Base-by-base conservation (phyloP, 2,888 invertebrate genomes). In the Tenthredo notha region DNA sequence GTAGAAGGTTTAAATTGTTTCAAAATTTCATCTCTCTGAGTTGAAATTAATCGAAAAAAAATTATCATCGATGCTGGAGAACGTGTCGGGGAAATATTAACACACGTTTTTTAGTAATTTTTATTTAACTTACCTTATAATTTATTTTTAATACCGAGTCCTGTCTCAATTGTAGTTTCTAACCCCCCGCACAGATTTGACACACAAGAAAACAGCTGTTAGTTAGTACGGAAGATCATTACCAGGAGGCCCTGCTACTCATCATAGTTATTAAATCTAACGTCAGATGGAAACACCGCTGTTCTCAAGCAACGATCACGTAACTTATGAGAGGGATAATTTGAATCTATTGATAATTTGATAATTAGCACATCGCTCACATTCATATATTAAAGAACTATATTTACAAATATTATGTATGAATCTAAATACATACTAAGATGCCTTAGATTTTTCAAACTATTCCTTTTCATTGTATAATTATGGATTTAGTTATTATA, bases 151-250 rank as follows among this genome's bases (percentile, higher is more conserved):
- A 78, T 74, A 43, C 15, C 84, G 58, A 25, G 58, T 40, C 84
- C 58, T 15, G 54, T 84, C 15, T 74, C 75, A 74, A 43, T 82
- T 83, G 40, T 84, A 86, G 86, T 75, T 87, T 88, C 88, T 91
- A 91, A 90, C 91, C 92, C 91, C 91, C 91, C 90, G 88, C 91
- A 87, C 88, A 86, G 90, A 88, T 90, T 91, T 92, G 91, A 91
- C 91, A 91, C 89, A 88, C 86, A 86, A 86, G 85, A 87, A 67
- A 88, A 92, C 92, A 92, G 92, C 92, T 92, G 92, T 91, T 88
- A 85, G 54, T 29, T 83, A 83, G 83, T 83, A 37, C 83, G 40
- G 4, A 9, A n/a, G 47, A 25, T 47, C 15, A 29, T n/a, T 33
- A n/a, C 67, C 12, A 83, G 83, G 67, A 29, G 47, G 47, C 33